A percentile compares a stretch with the other conserved stretches of the same genome.
These are phyloP conservation scores for Varanus salvator DNA, from an alignment of 2,113 vertebrate species.

Conservation along the genomic window DNA sequence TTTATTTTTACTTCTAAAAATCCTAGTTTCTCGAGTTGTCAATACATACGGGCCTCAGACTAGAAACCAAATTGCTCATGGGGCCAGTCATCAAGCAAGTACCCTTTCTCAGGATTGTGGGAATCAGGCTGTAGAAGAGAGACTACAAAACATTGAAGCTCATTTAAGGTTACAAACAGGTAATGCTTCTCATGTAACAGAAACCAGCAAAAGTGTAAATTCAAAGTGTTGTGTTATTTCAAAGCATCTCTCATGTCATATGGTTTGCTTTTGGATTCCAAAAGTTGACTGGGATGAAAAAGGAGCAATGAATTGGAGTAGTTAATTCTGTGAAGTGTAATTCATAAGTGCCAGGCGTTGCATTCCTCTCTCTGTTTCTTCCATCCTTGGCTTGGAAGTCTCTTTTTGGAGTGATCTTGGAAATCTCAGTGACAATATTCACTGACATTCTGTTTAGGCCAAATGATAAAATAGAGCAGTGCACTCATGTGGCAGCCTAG, in stretches of 20 bases:
- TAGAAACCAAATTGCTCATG: slow-evolving; percentile 78
- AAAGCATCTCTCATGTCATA: neutral
- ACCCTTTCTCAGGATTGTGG: slow-evolving; percentile 82
- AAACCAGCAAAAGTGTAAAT: slow-evolving; percentile 4
- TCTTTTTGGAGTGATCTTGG: neutral
- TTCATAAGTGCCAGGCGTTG: neutral
- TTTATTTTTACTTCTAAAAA: slow-evolving; percentile 46
- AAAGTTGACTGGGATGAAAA: neutral
- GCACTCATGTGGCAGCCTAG: neutral
- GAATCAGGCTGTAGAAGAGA: slow-evolving; percentile 91
- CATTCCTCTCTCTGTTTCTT: neutral
- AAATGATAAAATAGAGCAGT: neutral
- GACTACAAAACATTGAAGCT: slow-evolving; percentile 94
- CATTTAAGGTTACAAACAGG: slow-evolving; percentile 91
- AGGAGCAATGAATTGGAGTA: neutral
- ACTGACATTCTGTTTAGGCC: neutral
- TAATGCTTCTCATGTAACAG: slow-evolving; percentile 47
- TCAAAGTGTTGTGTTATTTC: neutral
- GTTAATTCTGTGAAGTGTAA: neutral
- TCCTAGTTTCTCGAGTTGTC: slow-evolving; percentile 91
- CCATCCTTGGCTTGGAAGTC: neutral
- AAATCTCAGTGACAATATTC: neutral
- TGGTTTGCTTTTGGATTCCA: neutral
- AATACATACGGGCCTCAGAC: slow-evolving; percentile 97
- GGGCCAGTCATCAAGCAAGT: slow-evolving; percentile 76